A percentile compares a stretch with the other conserved stretches of the same genome.
These are phyloP conservation scores for Drosophila affinis DNA, from an alignment of 2,888 invertebrate genomes.

Conservation along the genomic window DNA sequence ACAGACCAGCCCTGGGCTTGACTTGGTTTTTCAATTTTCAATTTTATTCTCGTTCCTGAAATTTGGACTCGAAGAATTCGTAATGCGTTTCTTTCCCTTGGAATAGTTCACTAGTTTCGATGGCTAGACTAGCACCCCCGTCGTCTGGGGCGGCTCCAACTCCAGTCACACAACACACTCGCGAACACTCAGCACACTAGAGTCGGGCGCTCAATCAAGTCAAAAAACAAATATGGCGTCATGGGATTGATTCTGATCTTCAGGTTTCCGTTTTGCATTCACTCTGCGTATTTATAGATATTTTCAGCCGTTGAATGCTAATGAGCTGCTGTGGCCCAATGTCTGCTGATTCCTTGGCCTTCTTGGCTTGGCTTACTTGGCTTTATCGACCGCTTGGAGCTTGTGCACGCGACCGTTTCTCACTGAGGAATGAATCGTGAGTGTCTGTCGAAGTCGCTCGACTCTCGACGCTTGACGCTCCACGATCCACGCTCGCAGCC, in stretches of 20 bases:
- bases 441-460: background rate
- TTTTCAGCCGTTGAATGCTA: constrained; percentile 16
- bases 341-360: constrained; percentile 6
- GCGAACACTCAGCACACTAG: background rate
- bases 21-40: background rate
- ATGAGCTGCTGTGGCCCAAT: constrained; percentile 18
- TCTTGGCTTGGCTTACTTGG: constrained; percentile 4
- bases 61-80: background rate
- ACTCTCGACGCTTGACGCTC: background rate
- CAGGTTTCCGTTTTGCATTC: constrained; percentile 55
- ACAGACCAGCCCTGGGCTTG: constrained; percentile 10
- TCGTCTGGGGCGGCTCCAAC: background rate
- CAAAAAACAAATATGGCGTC: constrained; percentile 80
- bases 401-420: constrained; percentile 78
- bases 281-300: constrained; percentile 7
- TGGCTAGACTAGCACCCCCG: background rate
- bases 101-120: background rate
- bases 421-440: constrained; percentile 72
- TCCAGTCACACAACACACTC: background rate
- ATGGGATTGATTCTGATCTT: constrained; percentile 63
- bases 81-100: background rate
- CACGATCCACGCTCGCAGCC: background rate
- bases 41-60: constrained; percentile 19
- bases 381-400: constrained; percentile 53
- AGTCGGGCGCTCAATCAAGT: constrained; percentile 52